Percentiles rank a stretch among this genome's conserved stretches.
Evolutionary conservation across 2,797 vertebrate genomes (phyloP).

Genomic region (Gymnothorax reevesii): DNA sequence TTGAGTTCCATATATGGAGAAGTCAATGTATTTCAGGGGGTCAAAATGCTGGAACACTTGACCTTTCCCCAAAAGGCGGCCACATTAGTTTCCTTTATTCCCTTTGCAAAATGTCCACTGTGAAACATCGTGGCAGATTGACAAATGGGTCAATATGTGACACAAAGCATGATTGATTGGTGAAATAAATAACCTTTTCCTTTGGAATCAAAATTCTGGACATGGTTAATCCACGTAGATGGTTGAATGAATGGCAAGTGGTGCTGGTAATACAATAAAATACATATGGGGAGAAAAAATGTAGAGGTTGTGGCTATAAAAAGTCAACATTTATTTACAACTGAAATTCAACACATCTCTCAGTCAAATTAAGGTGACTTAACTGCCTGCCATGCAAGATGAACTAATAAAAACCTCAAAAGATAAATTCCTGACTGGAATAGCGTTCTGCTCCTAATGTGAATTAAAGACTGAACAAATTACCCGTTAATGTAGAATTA

Average conservation of each 20-base stretch:
- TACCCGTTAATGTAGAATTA: background rate
- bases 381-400: background rate
- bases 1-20: background rate
- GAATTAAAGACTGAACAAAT: slow-evolving; percentile 1
- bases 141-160: background rate
- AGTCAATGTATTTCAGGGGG: background rate
- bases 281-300: background rate
- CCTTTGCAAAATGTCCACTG: background rate
- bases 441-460: background rate
- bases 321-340: background rate
- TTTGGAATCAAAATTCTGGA: background rate
- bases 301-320: background rate
- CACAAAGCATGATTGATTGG: background rate
- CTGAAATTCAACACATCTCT: background rate
- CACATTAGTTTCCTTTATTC: background rate
- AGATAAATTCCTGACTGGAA: background rate
- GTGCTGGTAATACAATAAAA: background rate
- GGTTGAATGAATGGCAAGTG: background rate
- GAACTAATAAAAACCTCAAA: background rate
- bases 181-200: background rate
- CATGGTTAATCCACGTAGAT: background rate
- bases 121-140: background rate
- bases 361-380: background rate
- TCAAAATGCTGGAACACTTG: background rate
- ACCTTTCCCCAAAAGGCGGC: background rate